These are phyloP conservation scores for Cryptus viduatorius DNA, from an alignment of 2,888 invertebrate species.

Conservation along the genomic window DNA sequence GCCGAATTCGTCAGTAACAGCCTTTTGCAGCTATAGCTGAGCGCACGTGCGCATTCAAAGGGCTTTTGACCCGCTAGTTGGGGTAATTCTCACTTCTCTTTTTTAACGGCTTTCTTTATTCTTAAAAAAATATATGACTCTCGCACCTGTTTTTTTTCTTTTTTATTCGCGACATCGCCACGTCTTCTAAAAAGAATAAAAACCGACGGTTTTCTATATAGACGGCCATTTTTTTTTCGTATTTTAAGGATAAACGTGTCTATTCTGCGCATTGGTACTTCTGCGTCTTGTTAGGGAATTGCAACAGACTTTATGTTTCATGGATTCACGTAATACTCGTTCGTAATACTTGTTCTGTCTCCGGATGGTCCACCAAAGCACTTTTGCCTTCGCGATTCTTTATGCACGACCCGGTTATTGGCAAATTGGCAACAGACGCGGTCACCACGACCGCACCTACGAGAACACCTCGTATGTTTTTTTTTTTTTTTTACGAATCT, in stretches of 20 bases:
- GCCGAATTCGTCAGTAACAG: not conserved
- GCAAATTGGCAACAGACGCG: constrained; percentile 4
- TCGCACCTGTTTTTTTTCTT: not conserved
- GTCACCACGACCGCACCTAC: constrained; percentile 33
- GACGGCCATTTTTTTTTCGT: not conserved
- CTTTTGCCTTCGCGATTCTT: not conserved
- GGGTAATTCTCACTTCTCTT: not conserved
- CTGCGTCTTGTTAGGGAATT: constrained; percentile 4
- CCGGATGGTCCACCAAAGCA: not conserved
- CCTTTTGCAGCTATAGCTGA: constrained; percentile 12
- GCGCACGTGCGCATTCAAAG: constrained; percentile 31
- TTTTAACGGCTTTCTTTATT: not conserved
- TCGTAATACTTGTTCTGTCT: not conserved
- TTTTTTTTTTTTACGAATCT: constrained; percentile 22
- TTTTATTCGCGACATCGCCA: not conserved
- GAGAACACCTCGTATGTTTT: constrained; percentile 8
- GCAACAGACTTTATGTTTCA: not conserved
- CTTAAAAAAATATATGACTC: not conserved
- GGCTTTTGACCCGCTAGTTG: not conserved
- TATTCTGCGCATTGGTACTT: not conserved
- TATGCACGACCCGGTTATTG: not conserved
- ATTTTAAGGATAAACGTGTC: not conserved
- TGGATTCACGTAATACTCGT: not conserved
- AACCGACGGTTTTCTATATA: not conserved
- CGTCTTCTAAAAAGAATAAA: not conserved